Base-by-base conservation (phyloP, 1,140 invertebrate genomes). In the Lethrus apterus region DNA sequence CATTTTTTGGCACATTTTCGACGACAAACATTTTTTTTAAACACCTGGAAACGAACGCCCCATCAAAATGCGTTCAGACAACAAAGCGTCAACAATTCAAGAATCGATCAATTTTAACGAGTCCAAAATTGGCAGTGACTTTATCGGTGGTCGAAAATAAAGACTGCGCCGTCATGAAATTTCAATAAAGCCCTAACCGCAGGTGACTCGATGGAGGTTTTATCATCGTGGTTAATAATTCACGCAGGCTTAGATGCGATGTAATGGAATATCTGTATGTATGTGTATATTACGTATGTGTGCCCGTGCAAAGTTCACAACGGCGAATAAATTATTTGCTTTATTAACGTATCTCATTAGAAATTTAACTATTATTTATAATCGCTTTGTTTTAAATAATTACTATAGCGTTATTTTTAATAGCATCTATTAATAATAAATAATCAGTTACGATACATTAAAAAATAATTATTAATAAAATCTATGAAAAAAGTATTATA, bases 351-450 rank as follows among this genome's bases (percentile, higher is more conserved):
- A 21, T 21, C 35, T 38, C 35, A 38, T 38, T 38, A 38, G 35
- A 38, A 38, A 38, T 38, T 38, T 38, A 38, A 38, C 35, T 9
- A 38, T 38, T 38, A 38, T 38, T 38, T 38, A 38, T 21, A 38
- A 38, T 21, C 35, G 20, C 35, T 21, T 38, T 38, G 35, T 38
- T 38, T 38, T 38, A 38, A 38, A 21, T 38, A 38, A 38, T 38
- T 38, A 38, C 35, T 18, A 38, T 38, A 38, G 20, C 35, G 3
- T 23, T 38, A 38, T 21, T 38, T 19, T 38, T 38, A 38, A 38
- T 38, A n/a, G n/a, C n/a, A n/a, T n/a, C n/a, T n/a, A n/a, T n/a
- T n/a, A n/a, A n/a, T n/a, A n/a, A n/a, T n/a, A n/a, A n/a, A n/a
- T n/a, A n/a, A n/a, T n/a, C n/a, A n/a, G n/a, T n/a, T n/a, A n/a